Evolutionary conservation across 2,888 invertebrate species (phyloP), one percentile per base, ranked within the genome.

Genomic region (Parascotia fuliginaria): DNA sequence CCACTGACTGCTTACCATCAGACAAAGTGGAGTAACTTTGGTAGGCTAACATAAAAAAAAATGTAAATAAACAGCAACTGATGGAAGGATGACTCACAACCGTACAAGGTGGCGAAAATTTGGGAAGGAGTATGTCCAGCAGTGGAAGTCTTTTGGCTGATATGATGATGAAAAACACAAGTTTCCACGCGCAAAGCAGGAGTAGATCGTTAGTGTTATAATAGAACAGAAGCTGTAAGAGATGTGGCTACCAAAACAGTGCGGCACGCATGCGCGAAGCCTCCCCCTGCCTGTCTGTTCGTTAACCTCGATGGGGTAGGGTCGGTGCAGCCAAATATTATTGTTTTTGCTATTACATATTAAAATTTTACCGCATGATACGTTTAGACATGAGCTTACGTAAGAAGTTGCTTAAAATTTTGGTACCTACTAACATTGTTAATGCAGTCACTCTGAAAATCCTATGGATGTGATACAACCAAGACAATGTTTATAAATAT

Each of bases 221-320:
- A 48, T 53, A 44, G 42, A 39, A 27, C 43, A 49, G 60, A 66
- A 42, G 28, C 32, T 67, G 50, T 36, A 47, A 42, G 64, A 56
- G 60, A 46, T 50, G 55, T 67, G 49, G 58, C 41, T 43, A 51
- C 52, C 59, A 67, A 66, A 71, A 70, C 59, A 66, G 15, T 40
- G 32, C 5, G 46, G 38, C 34, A 60, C 79, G 79, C 79, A 77
- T 77, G 79, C 75, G 64, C 52, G 19, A 34, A 49, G 48, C 60
- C 66, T 66, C 77, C 79, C 79, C 75, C 63, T 56, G 47, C 34
- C 56, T 42, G 75, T 65, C 70, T 78, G 79, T 77, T 68, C 79
- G 75, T 79, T 80, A 69, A 78, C 79, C 78, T 77, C 70, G 37
- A n/a, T 53, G 41, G 9, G 9, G 41, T 55, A 55, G 66, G 59